Base-by-base conservation (phyloP, 2,797 vertebrate genomes). In the Acipenser transmontanus region DNA sequence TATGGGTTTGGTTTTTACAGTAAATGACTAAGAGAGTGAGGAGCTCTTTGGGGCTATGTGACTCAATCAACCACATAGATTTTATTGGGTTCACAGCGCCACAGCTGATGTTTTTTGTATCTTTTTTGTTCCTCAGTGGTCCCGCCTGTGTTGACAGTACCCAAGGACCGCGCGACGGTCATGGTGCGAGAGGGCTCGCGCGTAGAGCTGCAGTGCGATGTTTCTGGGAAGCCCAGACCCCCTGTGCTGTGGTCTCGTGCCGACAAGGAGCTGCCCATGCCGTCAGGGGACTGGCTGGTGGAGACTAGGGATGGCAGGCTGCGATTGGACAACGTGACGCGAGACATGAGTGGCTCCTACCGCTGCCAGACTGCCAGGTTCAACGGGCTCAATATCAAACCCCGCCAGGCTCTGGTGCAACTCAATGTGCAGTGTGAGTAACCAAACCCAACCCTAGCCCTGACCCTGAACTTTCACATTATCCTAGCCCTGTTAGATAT, bases 361-460 rank as follows among this genome's bases (percentile, higher is more conserved):
- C 93, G 94, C 64, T 99, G 97, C 79, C 96, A 97, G 81, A 98
- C 96, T 0, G 96, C 96, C 12, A 91, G 93, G 1, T 98, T 96
- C 84, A 99, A 99, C 1, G 96, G 96, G 61, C 95, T 99, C 20
- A 99, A 98, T 87, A 95, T 99, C 78, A 94, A 95, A 64, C 85
- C 93, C 10, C 87, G 96, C 2, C 93, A 97, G 76, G 88, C 91
- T 5, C 84, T 92, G 72, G 93, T 98, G 78, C 94, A 97, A 68
- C 94, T 99, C 72, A 95, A 89, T 1, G 94, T 99, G 68, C 94
- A 94, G 74, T 99, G 97, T 99, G 84, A 98, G 97, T 97, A 70
- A n/a, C 4, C 34, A 34, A 34, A 34, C 34, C 34, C 34, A 34
- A 34, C 34, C 34, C 34, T 34, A 59, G n/a, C n/a, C 7, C 57